phyloP scores from a whole-genome alignment of 2,888 invertebrate genomes.

The Eueremaeus valkanovi region DNA sequence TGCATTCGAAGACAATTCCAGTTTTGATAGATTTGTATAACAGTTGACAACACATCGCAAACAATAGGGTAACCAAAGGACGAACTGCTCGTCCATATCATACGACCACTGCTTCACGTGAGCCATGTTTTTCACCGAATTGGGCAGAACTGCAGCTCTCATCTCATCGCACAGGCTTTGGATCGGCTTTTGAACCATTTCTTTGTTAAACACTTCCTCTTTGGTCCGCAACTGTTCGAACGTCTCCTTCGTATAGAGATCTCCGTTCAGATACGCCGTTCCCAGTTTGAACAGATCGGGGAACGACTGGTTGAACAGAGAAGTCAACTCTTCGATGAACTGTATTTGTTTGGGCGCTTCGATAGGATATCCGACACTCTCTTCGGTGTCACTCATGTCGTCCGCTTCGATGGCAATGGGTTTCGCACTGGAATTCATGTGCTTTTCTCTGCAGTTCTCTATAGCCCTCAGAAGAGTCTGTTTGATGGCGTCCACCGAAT shows the following conservation, averaged over 20 bases:
- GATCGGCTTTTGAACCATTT: slow-evolving; percentile 73
- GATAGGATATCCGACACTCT: slow-evolving; percentile 8
- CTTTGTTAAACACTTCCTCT: slow-evolving; percentile 60
- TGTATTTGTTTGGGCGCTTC: slow-evolving; percentile 64
- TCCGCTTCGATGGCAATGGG: slow-evolving; percentile 32
- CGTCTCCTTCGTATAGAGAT: slow-evolving; percentile 64
- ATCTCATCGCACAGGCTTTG: slow-evolving; percentile 69
- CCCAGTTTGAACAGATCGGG: slow-evolving; percentile 95
- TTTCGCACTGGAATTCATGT: slow-evolving; percentile 49
- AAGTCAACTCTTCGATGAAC: slow-evolving; percentile 74
- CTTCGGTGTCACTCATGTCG: slow-evolving; percentile 33
- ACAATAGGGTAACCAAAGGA: slow-evolving; percentile 71
- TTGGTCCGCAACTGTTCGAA: slow-evolving; percentile 47
- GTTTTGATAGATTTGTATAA: slow-evolving; percentile 68
- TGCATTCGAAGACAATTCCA: slow-evolving; percentile 66
- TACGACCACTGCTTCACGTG: slow-evolving; percentile 12
- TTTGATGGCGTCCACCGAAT: slow-evolving; percentile 78
- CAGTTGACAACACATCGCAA: slow-evolving; percentile 73
- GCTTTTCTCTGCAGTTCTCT: slow-evolving; percentile 63
- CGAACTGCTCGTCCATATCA: slow-evolving; percentile 50
- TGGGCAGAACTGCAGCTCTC: slow-evolving; percentile 65
- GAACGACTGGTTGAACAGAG: slow-evolving; percentile 68
- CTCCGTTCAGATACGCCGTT: slow-evolving; percentile 85
- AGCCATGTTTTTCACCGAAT: slow-evolving; percentile 38
- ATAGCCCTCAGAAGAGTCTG: slow-evolving; percentile 69